phyloP scores from a whole-genome alignment of 2,888 invertebrate genomes.

The Hydropsyche betteni region DNA sequence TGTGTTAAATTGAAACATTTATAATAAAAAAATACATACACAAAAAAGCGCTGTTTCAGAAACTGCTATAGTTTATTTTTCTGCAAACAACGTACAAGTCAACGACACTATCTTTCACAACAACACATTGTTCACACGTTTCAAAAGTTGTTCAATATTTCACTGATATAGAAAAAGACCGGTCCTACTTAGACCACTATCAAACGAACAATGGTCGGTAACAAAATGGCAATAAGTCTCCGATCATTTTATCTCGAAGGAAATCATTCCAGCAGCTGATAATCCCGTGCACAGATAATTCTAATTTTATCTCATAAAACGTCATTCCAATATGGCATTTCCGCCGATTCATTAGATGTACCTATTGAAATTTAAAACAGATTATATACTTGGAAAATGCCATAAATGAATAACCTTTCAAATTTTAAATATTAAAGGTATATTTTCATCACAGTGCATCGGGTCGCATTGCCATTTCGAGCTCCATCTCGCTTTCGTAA shows the following conservation, averaged over 20 bases:
- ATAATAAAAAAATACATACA: too few species aligned
- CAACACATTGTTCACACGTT: constrained; percentile 1
- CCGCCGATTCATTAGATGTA: background rate
- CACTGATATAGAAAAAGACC: background rate
- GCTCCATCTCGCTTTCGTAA: background rate
- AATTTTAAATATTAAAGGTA: too few species aligned
- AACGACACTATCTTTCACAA: constrained; percentile 16
- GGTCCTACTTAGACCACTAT: background rate
- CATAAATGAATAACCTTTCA: too few species aligned
- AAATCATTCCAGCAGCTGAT: background rate
- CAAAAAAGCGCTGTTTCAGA: too few species aligned
- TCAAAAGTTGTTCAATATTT: background rate
- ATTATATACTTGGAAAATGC: too few species aligned
- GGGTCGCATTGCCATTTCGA: background rate
- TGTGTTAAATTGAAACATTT: too few species aligned
- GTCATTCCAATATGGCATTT: background rate
- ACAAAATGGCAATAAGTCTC: background rate
- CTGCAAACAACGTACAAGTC: background rate
- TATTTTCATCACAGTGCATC: too few species aligned
- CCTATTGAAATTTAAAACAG: background rate
- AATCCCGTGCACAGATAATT: background rate
- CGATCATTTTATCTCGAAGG: constrained; percentile 2
- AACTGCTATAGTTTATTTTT: too few species aligned
- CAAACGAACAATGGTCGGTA: background rate
- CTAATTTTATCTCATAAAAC: background rate